Percentiles rank a stretch among this genome's conserved stretches.
Conservation (phyloP, 2,113 vertebrate species). For the Scytalopus superciliaris region DNA sequence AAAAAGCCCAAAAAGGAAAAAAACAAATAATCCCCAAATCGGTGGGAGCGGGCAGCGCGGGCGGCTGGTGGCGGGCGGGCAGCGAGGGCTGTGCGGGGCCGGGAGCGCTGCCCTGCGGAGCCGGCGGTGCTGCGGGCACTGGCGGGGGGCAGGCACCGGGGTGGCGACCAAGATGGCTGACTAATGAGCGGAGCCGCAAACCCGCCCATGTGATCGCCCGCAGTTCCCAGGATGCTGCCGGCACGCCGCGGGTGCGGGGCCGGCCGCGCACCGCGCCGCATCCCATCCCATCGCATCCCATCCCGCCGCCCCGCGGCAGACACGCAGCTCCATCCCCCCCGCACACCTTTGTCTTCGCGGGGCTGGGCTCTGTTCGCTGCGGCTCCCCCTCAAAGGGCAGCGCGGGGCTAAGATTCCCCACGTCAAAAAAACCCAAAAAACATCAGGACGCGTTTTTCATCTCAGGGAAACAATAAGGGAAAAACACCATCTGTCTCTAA, state of each 20-base stretch:
- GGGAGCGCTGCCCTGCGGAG: no score
- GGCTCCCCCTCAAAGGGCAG: background rate
- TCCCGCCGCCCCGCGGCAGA: no score
- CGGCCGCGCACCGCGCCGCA: background rate
- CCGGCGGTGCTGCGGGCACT: conserved; percentile 75
- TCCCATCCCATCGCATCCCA: no score
- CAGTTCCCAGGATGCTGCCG: conserved; percentile 78
- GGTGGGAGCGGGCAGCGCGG: no score
- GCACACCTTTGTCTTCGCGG: no score
- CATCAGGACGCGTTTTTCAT: background rate
- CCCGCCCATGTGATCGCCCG: conserved; percentile 90
- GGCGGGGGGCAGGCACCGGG: conserved; percentile 85
- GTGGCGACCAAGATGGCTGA: conserved; percentile 99
- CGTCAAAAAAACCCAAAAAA: no score
- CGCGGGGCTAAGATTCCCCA: background rate
- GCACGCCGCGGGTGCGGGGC: conserved; percentile 74
- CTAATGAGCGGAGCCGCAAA: conserved; percentile 83
- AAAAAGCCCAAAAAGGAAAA: background rate
- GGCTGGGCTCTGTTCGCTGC: fast-evolving
- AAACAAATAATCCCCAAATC: no score
- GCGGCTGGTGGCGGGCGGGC: no score
- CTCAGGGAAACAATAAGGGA: background rate
- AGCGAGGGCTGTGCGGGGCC: no score
- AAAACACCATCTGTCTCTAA: background rate
- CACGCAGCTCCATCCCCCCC: no score